Percentiles rank a stretch among this genome's conserved stretches.
These are phyloP conservation scores for Stegodyphus mimosarum DNA, from an alignment of 1,140 invertebrate species.

Conservation along the genomic window DNA sequence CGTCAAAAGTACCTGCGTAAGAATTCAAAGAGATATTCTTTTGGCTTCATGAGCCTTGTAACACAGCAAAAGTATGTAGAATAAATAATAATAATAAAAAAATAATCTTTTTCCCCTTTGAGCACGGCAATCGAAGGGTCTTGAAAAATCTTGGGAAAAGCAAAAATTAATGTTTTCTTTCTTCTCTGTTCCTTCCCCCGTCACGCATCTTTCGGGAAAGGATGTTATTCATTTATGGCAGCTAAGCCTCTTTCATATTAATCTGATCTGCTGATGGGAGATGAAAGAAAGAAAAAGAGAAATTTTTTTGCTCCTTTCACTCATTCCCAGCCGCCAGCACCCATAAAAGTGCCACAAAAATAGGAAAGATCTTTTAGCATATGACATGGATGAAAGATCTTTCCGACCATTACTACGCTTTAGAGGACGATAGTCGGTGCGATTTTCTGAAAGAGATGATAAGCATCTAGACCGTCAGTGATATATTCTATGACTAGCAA, in stretches of 20 bases:
- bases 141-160: too few relatives aligned
- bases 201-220: not conserved
- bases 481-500: not conserved
- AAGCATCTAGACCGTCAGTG: not conserved
- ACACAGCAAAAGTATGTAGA: too few relatives aligned
- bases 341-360: conserved; percentile 47
- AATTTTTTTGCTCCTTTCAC: not conserved
- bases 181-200: not conserved
- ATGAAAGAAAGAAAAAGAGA: conserved; percentile 19
- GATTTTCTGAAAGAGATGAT: not conserved
- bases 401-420: not conserved
- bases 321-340: not conserved
- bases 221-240: conserved; percentile 46
- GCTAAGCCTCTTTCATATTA: conserved; percentile 49
- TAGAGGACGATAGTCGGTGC: not conserved
- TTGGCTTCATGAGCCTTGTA: too few relatives aligned
- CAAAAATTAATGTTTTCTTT: not conserved
- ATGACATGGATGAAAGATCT: conserved; percentile 30
- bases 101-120: not conserved
- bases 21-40: too few relatives aligned
- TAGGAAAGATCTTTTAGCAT: conserved; percentile 39
- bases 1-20: too few relatives aligned
- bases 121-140: not conserved
- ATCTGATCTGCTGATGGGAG: conserved; percentile 48
- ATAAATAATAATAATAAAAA: too few relatives aligned